Conservation (phyloP, 1,140 invertebrate species). For the Dryas iulia region DNA sequence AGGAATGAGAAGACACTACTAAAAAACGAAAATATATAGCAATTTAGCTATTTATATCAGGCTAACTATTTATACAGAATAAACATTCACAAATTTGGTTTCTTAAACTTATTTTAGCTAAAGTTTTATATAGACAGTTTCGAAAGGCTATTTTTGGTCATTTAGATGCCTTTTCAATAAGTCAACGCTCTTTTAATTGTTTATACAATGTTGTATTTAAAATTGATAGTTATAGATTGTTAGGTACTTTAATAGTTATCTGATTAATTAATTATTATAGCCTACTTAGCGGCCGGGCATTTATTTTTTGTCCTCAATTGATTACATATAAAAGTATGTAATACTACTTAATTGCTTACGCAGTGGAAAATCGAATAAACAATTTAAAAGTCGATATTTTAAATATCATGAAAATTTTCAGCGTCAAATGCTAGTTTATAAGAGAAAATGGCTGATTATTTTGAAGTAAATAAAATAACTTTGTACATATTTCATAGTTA, state of each 20-base stretch:
- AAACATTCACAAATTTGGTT: no score
- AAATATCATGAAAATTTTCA: background rate
- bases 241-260: background rate
- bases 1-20: no score
- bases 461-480: background rate
- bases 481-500: no score
- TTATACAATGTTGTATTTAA: background rate
- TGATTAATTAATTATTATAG: background rate
- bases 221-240: background rate
- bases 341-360: background rate
- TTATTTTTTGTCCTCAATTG: constrained; percentile 2
- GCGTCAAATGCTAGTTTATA: no score
- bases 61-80: no score
- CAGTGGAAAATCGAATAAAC: background rate
- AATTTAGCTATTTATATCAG: no score
- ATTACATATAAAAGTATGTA: background rate
- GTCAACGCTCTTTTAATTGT: background rate
- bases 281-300: background rate
- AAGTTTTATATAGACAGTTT: no score
- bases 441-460: background rate
- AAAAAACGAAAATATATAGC: no score
- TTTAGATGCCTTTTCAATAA: no score
- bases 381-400: background rate
- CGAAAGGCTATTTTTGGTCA: no score
- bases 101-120: no score